Base-by-base conservation (phyloP, 1,140 invertebrate species). In the Dendroctonus ponderosae region DNA sequence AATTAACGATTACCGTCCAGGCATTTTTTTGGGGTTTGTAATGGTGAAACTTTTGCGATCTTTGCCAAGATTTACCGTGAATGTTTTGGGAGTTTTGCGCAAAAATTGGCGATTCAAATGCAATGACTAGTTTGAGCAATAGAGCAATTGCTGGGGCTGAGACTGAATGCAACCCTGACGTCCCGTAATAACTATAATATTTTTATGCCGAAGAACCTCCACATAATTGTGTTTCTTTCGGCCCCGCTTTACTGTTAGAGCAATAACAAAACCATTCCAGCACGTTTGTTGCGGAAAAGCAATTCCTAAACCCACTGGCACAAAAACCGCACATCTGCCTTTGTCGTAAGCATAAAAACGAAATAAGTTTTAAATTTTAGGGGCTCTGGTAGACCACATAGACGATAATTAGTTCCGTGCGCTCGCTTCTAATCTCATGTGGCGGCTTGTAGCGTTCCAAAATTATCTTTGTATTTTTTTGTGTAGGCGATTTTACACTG, bases 311-410 rank as follows among this genome's bases (percentile, higher is more conserved):
- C 52, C 62, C 52, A 57, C 53, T 65, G 62, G 62, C 53, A 49
- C 62, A 65, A 65, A 57, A 65, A 65, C 62, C 62, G 44, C 62
- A 65, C 62, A 65, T 65, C 62, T 65, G 62, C 62, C 44, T 56
- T 57, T 56, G 62, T 54, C 62, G 51, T 54, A 46, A 63, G 50
- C 62, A 63, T 54, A 53, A 63, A 63, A 63, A 46, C 50, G 62
- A 53, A 62, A 62, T 11, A 41, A 52, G 43, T 37, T 52, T 62
- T 46, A 38, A 39, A 41, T 40, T 63, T 63, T 63, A 54, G 46
- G 52, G 41, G 62, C 39, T 26, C 26, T 37, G 51, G 62, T 54
- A 46, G n/a, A 63, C 51, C 43, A 49, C 58, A 49, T 44, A 49
- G 14, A 60, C 49, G 56, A 58, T 58, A 58, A 58, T 58, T 58